Percentiles rank a stretch among this genome's conserved stretches.
Evolutionary conservation across 2,113 vertebrate genomes (phyloP).

Genomic region (Apteryx mantelli): DNA sequence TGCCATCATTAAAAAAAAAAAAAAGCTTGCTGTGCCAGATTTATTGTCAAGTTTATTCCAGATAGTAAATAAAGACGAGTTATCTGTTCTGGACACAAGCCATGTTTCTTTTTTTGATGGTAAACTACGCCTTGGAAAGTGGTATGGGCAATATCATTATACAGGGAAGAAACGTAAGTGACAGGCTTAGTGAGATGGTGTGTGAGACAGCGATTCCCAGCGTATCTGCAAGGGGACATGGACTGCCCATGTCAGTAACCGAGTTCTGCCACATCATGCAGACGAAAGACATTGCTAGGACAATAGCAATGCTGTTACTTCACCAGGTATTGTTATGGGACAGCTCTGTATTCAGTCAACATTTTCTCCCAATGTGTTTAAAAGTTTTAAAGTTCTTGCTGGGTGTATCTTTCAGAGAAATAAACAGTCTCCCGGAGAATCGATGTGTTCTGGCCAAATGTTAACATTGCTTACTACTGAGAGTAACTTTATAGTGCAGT

Average conservation of each 20-base stretch:
- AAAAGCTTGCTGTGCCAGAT: not conserved
- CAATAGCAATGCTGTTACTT: not conserved
- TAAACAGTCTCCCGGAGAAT: not conserved
- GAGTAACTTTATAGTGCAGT: not conserved
- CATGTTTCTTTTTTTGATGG: not conserved
- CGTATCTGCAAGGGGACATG: not conserved
- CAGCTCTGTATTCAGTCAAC: not conserved
- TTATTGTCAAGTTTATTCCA: not conserved
- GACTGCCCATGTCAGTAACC: not conserved
- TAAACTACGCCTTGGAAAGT: not conserved
- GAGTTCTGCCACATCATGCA: not conserved
- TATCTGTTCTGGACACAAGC: not conserved
- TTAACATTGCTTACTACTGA: not conserved
- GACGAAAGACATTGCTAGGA: not conserved
- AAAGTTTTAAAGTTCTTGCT: not conserved
- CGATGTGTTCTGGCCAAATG: not conserved
- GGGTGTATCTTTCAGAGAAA: not conserved
- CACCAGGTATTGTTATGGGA: not conserved
- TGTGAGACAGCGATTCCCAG: not conserved
- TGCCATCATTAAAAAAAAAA: not conserved
- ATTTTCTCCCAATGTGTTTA: not conserved
- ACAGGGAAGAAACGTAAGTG: not conserved
- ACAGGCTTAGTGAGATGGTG: not conserved
- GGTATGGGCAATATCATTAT: not conserved
- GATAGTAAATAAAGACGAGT: not conserved